phyloP scores from a whole-genome alignment of 2,797 vertebrate genomes.

The Cetoscarus ocellatus region DNA sequence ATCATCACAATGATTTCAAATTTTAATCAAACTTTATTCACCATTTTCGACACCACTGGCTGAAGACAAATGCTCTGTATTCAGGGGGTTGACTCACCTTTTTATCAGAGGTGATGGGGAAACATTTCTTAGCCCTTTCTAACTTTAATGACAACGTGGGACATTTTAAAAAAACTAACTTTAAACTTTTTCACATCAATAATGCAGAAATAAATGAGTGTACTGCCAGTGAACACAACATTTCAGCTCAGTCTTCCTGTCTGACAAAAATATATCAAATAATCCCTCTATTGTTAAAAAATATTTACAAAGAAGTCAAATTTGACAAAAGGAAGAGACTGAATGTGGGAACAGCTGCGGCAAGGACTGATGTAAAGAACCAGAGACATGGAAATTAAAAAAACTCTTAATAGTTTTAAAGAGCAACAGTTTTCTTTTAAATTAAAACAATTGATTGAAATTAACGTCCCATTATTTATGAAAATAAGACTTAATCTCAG shows the following conservation, averaged over 20 bases:
- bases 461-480: no score
- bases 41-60: conserved; percentile 13
- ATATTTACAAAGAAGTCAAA: conserved; percentile 71
- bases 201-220: conserved; percentile 39
- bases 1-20: not conserved
- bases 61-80: conserved; percentile 19
- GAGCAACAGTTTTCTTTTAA: no score
- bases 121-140: conserved; percentile 28
- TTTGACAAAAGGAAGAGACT: conserved; percentile 33
- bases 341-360: not conserved
- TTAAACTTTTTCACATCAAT: conserved; percentile 12
- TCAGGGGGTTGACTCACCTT: not conserved
- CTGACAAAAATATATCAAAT: conserved; percentile 75
- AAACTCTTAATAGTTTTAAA: no score
- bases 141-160: conserved; percentile 15
- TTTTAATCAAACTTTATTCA: conserved; percentile 47
- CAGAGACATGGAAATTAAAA: not conserved
- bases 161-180: conserved; percentile 23
- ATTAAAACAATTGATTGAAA: no score
- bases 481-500: no score
- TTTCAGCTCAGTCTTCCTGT: conserved; percentile 30
- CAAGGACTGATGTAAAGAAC: not conserved
- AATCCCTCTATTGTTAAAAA: conserved; percentile 56
- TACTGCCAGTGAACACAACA: conserved; percentile 13
- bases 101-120: not conserved